A percentile compares a stretch with the other conserved stretches of the same genome.
phyloP scores from a whole-genome alignment of 2,797 vertebrate genomes.

The Sebastes variabilis region DNA sequence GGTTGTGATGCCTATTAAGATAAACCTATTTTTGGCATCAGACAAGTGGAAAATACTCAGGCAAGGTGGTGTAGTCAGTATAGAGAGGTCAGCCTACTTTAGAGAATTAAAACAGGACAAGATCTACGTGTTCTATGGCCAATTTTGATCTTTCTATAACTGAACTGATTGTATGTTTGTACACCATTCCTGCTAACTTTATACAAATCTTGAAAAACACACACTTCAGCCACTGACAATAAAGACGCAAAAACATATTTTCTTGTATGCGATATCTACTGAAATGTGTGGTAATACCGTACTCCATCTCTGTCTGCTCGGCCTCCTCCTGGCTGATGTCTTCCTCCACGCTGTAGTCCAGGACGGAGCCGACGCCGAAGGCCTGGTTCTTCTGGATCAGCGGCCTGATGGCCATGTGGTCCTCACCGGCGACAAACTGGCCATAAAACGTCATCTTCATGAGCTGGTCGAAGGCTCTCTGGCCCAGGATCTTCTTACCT shows the following conservation, averaged over 20 bases:
- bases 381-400: conserved; percentile 86
- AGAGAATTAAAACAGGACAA: background rate
- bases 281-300: conserved; percentile 13
- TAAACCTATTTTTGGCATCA: conserved; percentile 37
- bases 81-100: background rate
- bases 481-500: conserved; percentile 84
- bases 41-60: conserved; percentile 5
- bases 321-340: conserved; percentile 84
- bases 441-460: conserved; percentile 97
- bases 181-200: background rate
- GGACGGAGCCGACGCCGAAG: conserved; percentile 89
- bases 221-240: background rate
- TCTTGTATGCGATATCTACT: background rate
- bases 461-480: conserved; percentile 82
- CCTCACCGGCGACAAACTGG: conserved; percentile 94
- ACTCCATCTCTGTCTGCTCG: conserved; percentile 81
- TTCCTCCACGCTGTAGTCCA: conserved; percentile 92
- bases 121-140: rapidly evolving
- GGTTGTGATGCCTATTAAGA: background rate
- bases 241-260: background rate
- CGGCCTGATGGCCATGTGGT: conserved; percentile 88
- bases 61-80: background rate
- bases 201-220: background rate
- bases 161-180: background rate
- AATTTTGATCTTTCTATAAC: background rate